phyloP scores from a whole-genome alignment of 2,797 vertebrate genomes.

The Poeciliopsis presidionis region DNA sequence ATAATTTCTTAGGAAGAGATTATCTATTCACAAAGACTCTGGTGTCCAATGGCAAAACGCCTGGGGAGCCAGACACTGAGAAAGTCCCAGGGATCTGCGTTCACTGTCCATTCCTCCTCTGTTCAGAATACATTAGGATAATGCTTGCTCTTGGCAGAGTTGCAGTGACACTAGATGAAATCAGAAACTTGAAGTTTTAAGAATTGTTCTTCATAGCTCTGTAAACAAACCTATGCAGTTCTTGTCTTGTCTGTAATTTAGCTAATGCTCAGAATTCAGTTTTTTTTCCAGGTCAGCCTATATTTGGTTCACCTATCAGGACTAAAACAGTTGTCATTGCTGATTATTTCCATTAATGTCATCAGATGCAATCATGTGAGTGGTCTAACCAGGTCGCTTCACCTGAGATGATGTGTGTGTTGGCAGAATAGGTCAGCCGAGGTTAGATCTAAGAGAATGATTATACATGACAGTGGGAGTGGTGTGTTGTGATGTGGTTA shows the following conservation, averaged over 20 bases:
- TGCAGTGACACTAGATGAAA: neutral
- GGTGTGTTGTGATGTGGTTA: conserved; percentile 25
- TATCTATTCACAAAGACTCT: conserved; percentile 75
- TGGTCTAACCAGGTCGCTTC: conserved; percentile 31
- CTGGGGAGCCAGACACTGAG: conserved; percentile 60
- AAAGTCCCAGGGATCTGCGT: conserved; percentile 64
- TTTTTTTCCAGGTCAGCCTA: conserved; percentile 25
- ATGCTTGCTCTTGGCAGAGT: conserved; percentile 33
- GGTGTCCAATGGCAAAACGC: conserved; percentile 63
- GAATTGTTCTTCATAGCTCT: neutral
- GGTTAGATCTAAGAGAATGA: conserved; percentile 28
- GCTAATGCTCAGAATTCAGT: neutral
- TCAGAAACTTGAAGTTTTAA: conserved; percentile 2
- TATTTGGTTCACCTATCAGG: conserved; percentile 26
- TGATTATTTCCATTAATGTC: conserved; percentile 23
- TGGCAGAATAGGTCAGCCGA: conserved; percentile 34
- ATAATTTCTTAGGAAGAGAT: conserved; percentile 78
- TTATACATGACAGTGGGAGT: conserved; percentile 1
- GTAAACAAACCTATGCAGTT: neutral
- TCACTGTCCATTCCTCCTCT: conserved; percentile 53
- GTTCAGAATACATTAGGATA: conserved; percentile 65
- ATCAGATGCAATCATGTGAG: conserved; percentile 24
- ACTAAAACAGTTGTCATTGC: conserved; percentile 20
- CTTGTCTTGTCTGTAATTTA: neutral
- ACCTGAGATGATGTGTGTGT: conserved; percentile 33